Evolutionary conservation across 2,113 vertebrate genomes (phyloP).

Genomic region (Elephantulus edwardii): DNA sequence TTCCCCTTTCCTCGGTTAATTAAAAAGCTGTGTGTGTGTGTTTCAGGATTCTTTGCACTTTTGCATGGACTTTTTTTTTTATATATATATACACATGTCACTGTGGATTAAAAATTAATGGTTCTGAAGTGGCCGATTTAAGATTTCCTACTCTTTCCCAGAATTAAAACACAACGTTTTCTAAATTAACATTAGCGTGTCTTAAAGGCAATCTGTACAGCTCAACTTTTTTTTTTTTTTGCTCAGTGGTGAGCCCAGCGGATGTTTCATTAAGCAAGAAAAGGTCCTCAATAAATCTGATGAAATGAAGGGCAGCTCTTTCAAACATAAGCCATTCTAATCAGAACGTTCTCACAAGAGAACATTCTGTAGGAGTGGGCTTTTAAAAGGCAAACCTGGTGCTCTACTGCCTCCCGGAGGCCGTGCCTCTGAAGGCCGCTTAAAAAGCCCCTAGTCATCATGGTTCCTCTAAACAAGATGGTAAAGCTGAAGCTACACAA

Average conservation of each 20-base stretch:
- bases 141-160: neutral
- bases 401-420: slow-evolving; percentile 65
- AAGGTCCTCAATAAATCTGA: neutral
- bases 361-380: neutral
- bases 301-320: neutral
- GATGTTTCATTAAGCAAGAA: neutral
- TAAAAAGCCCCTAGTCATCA: slow-evolving; percentile 75
- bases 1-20: neutral
- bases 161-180: neutral
- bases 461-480: slow-evolving; percentile 27
- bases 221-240: neutral
- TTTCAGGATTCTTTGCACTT: neutral
- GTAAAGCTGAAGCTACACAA: neutral
- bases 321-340: neutral
- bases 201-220: neutral
- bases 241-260: neutral
- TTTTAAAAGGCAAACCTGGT: neutral
- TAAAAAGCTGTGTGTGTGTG: neutral
- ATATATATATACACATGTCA: neutral
- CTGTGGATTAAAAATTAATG: neutral
- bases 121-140: neutral
- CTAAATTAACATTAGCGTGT: neutral
- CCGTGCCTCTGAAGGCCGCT: neutral
- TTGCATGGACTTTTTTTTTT: neutral
- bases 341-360: slow-evolving; percentile 20